Evolutionary conservation across 1,140 invertebrate genomes (phyloP).

Genomic region (Cyphomyrmex costatus): DNA sequence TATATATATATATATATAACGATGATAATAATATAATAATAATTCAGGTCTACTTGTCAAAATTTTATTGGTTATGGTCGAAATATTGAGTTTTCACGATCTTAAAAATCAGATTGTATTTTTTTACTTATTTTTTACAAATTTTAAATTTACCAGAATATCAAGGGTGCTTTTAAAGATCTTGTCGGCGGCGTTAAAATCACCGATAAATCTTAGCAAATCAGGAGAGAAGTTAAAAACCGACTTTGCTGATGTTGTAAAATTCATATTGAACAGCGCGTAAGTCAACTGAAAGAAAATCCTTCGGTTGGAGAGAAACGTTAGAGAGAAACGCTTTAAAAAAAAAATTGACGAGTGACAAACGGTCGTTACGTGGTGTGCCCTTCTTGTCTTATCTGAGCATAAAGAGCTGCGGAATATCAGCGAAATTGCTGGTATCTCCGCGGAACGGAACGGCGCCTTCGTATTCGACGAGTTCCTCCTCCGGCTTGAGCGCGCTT

Average conservation of each 20-base stretch:
- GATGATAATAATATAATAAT: no score
- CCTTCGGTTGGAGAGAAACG: neutral
- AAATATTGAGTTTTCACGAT: no score
- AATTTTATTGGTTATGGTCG: no score
- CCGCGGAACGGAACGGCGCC: neutral
- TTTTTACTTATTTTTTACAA: no score
- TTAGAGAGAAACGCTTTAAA: neutral
- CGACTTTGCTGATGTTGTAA: slow-evolving; percentile 1
- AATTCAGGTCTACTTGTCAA: neutral
- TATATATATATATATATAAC: no score
- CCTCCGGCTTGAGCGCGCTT: slow-evolving; percentile 41
- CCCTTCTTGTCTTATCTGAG: slow-evolving; percentile 23
- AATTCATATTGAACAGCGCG: neutral
- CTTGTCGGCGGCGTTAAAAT: neutral
- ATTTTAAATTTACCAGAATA: no score
- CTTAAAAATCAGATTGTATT: no score
- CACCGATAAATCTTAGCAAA: neutral
- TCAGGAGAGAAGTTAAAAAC: neutral
- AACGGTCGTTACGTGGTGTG: slow-evolving; percentile 33
- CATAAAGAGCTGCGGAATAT: slow-evolving; percentile 22
- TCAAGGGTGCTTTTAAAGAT: no score
- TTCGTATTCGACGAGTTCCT: slow-evolving; percentile 34
- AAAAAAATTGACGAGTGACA: neutral
- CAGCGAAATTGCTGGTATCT: slow-evolving; percentile 37
- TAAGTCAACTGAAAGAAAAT: neutral